These are phyloP conservation scores for Lophochroa leadbeateri DNA, from an alignment of 2,113 vertebrate genomes.

Conservation along the genomic window DNA sequence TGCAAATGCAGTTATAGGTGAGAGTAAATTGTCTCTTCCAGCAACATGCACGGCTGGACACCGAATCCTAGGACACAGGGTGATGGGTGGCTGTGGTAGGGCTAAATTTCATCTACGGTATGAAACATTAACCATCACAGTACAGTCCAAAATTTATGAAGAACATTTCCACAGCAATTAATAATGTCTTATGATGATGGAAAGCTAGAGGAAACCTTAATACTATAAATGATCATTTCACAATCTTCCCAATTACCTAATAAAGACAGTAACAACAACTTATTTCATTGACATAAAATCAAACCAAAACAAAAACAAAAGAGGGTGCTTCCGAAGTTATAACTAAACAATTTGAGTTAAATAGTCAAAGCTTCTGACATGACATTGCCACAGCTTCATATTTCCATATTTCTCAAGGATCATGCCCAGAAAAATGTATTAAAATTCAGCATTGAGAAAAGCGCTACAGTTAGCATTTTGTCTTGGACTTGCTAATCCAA, in stretches of 20 bases:
- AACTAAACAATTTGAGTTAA: not conserved
- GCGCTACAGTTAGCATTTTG: not conserved
- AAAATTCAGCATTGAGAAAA: not conserved
- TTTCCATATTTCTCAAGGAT: not conserved
- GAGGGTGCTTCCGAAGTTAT: not conserved
- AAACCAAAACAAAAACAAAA: not conserved
- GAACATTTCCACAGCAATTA: not conserved
- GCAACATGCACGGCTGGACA: accelerated
- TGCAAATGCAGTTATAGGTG: not conserved
- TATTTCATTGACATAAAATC: not conserved
- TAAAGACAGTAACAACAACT: not conserved
- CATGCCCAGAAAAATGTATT: accelerated
- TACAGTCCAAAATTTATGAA: not conserved
- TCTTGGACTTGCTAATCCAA: not conserved
- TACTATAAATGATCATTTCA: not conserved
- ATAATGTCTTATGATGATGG: not conserved
- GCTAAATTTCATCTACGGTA: not conserved
- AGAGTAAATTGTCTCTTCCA: not conserved
- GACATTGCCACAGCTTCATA: not conserved
- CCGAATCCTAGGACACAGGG: not conserved
- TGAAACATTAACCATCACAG: not conserved
- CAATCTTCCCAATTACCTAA: not conserved
- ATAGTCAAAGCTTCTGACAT: not conserved
- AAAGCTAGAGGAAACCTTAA: not conserved
- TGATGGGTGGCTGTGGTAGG: not conserved